These are phyloP conservation scores for Mayetiola destructor DNA, from an alignment of 2,888 invertebrate species.

Conservation along the genomic window DNA sequence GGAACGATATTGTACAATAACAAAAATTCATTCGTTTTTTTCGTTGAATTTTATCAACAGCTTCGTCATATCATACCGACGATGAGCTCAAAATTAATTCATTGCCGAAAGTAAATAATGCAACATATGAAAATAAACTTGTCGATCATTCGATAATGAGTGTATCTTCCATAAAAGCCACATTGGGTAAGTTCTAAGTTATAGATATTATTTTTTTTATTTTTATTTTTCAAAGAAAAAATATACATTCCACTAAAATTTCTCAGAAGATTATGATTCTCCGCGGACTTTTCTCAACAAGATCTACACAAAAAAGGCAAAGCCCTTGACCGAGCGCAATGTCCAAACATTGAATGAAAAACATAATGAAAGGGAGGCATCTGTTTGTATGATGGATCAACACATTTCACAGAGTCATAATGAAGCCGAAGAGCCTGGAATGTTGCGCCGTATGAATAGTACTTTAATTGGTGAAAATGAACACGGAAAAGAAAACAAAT, in stretches of 20 bases:
- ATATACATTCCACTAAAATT: background rate
- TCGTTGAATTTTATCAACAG: background rate
- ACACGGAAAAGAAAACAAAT: background rate
- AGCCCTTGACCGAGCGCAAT: background rate
- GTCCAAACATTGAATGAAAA: background rate
- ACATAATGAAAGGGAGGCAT: background rate
- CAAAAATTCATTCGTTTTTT: no score
- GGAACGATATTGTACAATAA: no score
- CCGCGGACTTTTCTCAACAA: background rate
- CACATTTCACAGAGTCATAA: background rate
- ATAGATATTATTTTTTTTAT: background rate
- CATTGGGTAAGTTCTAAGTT: constrained; percentile 24
- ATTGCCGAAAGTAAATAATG: background rate
- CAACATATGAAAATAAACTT: background rate
- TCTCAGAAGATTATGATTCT: background rate
- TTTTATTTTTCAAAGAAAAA: background rate
- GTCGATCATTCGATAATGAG: constrained; percentile 23
- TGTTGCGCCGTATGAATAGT: background rate
- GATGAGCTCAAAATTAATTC: background rate
- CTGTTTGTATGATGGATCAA: no score
- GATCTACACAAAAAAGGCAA: background rate
- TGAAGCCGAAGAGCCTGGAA: background rate
- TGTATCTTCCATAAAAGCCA: constrained; percentile 29
- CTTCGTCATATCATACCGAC: background rate
- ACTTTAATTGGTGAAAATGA: background rate